These are phyloP conservation scores for Scolopax bukidnonensis DNA, from an alignment of 2,797 vertebrate species.

Conservation along the genomic window DNA sequence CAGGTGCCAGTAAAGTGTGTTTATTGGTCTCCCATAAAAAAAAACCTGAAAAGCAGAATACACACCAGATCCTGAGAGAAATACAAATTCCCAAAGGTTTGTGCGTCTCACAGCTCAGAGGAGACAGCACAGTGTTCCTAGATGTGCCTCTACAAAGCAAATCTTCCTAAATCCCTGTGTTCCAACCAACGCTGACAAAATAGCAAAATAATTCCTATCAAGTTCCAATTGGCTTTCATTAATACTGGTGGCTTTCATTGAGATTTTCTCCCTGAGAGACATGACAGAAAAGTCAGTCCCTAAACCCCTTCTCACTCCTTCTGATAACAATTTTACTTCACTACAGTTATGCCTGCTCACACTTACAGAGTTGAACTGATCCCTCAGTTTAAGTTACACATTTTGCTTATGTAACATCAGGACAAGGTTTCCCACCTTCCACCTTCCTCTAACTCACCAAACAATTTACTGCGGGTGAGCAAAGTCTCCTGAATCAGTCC, in stretches of 20 bases:
- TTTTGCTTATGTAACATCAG: background rate
- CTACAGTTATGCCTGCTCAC: background rate
- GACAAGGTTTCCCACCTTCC: background rate
- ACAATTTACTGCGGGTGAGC: background rate
- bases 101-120: conserved; percentile 43
- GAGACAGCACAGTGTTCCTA: conserved; percentile 46
- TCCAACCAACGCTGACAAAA: conserved; percentile 69
- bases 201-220: conserved; percentile 61
- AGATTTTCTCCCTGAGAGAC: conserved; percentile 40
- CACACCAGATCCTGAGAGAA: conserved; percentile 27
- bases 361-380: conserved; percentile 20
- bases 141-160: conserved; percentile 68
- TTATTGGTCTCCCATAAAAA: conserved; percentile 33
- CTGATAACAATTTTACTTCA: conserved; percentile 4
- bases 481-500: background rate
- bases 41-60: conserved; percentile 46
- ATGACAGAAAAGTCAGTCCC: conserved; percentile 17
- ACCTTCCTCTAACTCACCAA: background rate
- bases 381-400: conserved; percentile 3
- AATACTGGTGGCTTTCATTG: conserved; percentile 32
- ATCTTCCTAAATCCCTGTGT: conserved; percentile 72
- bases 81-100: conserved; percentile 49
- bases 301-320: conserved; percentile 28
- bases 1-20: background rate
- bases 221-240: conserved; percentile 55